phyloP scores from a whole-genome alignment of 2,113 vertebrate species.

The Ptilonorhynchus violaceus region DNA sequence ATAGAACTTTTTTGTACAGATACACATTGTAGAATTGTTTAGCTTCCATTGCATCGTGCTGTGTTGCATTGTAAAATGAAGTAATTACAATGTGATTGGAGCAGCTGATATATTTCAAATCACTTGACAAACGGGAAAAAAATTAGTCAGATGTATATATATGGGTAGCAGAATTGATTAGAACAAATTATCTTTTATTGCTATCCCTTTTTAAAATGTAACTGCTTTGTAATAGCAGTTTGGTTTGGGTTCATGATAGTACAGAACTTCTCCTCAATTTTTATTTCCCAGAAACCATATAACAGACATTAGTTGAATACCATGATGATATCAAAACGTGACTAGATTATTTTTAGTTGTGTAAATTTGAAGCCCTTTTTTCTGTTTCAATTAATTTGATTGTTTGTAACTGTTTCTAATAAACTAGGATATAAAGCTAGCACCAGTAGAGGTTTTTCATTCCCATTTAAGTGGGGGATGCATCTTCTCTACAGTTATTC shows the following conservation, averaged over 20 bases:
- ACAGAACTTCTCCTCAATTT: neutral
- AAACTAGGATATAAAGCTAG: neutral
- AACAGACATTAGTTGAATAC: neutral
- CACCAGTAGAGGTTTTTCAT: neutral
- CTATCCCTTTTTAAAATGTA: neutral
- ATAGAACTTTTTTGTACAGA: neutral
- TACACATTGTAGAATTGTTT: conserved; percentile 9
- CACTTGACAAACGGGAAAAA: conserved; percentile 28
- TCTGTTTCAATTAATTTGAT: neutral
- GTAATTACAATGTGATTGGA: conserved; percentile 23
- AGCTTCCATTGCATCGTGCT: conserved; percentile 32
- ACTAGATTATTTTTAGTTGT: neutral
- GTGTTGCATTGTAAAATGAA: conserved; percentile 52
- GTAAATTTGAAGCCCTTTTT: neutral
- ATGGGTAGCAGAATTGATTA: neutral
- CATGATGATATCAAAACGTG: neutral
- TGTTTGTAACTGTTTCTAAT: neutral
- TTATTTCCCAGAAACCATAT: neutral
- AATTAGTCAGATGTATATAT: neutral
- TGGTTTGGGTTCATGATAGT: neutral
- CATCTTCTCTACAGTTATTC: neutral
- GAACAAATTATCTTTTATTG: conserved; percentile 3
- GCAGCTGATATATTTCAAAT: conserved; percentile 37
- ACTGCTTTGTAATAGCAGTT: neutral
- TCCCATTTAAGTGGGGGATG: neutral